phyloP scores from a whole-genome alignment of 2,888 invertebrate species.

The Folsomia candida region DNA sequence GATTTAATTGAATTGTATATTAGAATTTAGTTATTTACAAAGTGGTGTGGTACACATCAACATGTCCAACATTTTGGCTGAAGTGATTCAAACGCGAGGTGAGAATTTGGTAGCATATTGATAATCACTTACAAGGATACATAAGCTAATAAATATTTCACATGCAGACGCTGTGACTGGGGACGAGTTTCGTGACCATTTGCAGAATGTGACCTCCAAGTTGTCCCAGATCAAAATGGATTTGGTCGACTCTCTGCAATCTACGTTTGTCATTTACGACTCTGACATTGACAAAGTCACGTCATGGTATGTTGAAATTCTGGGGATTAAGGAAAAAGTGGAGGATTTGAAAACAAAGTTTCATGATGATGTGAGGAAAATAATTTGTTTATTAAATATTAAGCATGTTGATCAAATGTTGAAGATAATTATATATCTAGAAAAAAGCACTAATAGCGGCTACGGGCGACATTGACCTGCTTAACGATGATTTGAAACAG shows the following conservation, averaged over 20 bases:
- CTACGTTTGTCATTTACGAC: conserved; percentile 39
- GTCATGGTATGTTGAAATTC: conserved; percentile 42
- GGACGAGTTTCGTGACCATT: conserved; percentile 35
- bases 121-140: too few relatives aligned
- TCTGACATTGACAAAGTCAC: conserved; percentile 44
- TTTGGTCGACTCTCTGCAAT: conserved; percentile 34
- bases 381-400: not conserved
- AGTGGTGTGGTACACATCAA: too few relatives aligned
- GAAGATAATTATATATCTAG: conserved; percentile 23
- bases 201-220: conserved; percentile 29
- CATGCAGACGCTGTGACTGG: conserved; percentile 31
- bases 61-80: conserved; percentile 36
- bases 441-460: conserved; percentile 31
- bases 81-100: conserved; percentile 43
- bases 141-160: too few relatives aligned
- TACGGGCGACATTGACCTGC: conserved; percentile 31
- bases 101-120: too few relatives aligned
- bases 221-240: conserved; percentile 35
- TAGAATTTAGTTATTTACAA: too few relatives aligned
- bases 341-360: conserved; percentile 25
- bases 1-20: too few relatives aligned
- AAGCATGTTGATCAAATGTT: not conserved
- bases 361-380: conserved; percentile 27
- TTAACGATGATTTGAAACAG: conserved; percentile 24
- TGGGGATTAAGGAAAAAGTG: conserved; percentile 29